phyloP scores from a whole-genome alignment of 2,113 vertebrate genomes.

The Amblyopsis rosae region DNA sequence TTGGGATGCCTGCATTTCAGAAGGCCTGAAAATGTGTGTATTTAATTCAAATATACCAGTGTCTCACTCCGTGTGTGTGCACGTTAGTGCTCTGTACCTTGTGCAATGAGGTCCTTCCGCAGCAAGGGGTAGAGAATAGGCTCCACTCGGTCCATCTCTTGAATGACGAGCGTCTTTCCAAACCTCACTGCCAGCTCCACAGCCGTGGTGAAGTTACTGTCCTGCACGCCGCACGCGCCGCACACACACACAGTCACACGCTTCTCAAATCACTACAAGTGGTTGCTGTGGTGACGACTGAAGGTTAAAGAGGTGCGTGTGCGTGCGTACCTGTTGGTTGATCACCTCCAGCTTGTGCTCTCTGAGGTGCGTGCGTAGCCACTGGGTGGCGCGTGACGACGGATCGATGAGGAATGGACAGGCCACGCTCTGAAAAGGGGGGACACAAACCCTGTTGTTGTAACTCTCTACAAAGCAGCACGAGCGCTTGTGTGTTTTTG shows the following conservation, averaged over 20 bases:
- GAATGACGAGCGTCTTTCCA: constrained; percentile 96
- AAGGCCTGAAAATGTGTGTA: not conserved
- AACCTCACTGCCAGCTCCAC: constrained; percentile 95
- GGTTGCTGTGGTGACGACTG: no score
- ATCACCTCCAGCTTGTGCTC: constrained; percentile 89
- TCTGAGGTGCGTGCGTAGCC: constrained; percentile 90
- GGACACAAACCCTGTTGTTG: not conserved
- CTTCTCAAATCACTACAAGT: not conserved
- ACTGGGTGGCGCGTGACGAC: constrained; percentile 92
- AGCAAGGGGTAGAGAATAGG: constrained; percentile 92
- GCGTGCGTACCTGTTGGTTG: constrained; percentile 86
- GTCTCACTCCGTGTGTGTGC: not conserved
- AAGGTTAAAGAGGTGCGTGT: not conserved
- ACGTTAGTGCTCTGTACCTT: constrained; percentile 76
- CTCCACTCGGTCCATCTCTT: constrained; percentile 95
- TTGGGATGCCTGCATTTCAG: no score
- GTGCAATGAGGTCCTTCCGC: constrained; percentile 90
- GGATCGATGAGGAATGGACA: constrained; percentile 96
- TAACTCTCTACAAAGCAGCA: not conserved
- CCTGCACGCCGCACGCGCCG: constrained; percentile 69
- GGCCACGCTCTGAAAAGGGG: constrained; percentile 80
- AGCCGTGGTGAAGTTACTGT: constrained; percentile 89
- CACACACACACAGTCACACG: not conserved
- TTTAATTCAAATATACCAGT: not conserved
- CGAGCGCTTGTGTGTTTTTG: not conserved